Base-by-base conservation (phyloP, 2,888 invertebrate species). In the Automeris io region DNA sequence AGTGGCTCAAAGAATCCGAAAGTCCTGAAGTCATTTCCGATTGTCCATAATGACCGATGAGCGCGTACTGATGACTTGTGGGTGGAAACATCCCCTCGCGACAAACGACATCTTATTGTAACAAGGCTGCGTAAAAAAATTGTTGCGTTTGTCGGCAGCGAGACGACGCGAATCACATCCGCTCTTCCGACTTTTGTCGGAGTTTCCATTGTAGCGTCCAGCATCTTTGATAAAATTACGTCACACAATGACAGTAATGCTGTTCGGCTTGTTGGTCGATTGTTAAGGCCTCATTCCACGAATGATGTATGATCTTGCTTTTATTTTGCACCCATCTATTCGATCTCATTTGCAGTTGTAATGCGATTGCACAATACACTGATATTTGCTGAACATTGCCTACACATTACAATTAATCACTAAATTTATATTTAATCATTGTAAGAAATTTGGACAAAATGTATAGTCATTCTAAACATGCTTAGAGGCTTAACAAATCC, bases 191-290 rank as follows among this genome's bases (percentile, higher is more conserved):
- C 83, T 78, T 80, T 82, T 82, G 82, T 82, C 80, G 79, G 73
- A 61, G 55, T 51, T 51, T 46, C 73, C 42, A 79, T 85, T 83
- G 80, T 82, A 53, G 61, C 54, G 67, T 74, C 70, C 73, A 72
- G 82, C 82, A 77, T 83, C 81, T 82, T 86, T 86, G 82, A 85
- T 86, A 70, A 85, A 80, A 85, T 85, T 83, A 86, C 80, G 70
- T 74, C 69, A 73, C 67, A 85, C 81, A 85, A 86, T 74, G 58
- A 59, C 55, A 54, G 52, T 59, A 62, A 56, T 63, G 70, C 71
- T 76, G 73, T 67, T 78, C 74, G 61, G 73, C 73, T 71, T 82
- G 82, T 83, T 83, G 79, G 78, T 57, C 74, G 69, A 82, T 85
- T 85, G 83, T 86, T 74, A 73, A 69, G 64, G 60, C 57, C 73